These are phyloP conservation scores for Cephus cinctus DNA, from an alignment of 1,140 invertebrate species.

Conservation along the genomic window DNA sequence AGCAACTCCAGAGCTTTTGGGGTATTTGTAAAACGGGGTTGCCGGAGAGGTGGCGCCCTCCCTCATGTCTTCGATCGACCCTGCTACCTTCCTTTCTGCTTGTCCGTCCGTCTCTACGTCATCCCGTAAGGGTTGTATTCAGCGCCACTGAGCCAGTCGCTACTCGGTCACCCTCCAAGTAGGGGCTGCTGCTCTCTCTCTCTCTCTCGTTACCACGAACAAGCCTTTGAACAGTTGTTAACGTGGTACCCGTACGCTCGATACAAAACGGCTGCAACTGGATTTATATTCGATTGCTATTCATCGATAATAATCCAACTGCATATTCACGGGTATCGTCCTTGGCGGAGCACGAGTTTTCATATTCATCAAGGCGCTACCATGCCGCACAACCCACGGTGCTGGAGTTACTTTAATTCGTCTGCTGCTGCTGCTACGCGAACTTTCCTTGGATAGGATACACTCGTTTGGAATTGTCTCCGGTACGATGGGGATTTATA, in stretches of 20 bases:
- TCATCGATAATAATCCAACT: background rate
- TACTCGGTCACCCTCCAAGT: conserved; percentile 42
- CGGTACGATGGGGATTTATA: too few species aligned
- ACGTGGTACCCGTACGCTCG: background rate
- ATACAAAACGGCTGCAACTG: background rate
- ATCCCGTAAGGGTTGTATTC: conserved; percentile 31
- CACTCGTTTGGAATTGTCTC: too few species aligned
- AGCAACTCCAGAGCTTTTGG: too few species aligned
- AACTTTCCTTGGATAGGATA: too few species aligned
- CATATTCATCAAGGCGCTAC: too few species aligned
- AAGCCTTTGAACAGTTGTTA: background rate
- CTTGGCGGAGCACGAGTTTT: too few species aligned
- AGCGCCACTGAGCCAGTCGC: conserved; percentile 46
- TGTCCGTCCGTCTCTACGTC: conserved; percentile 7
- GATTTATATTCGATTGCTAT: background rate
- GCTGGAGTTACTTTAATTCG: too few species aligned
- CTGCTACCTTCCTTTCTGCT: conserved; percentile 4
- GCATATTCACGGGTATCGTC: too few species aligned
- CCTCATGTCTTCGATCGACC: conserved; percentile 41
- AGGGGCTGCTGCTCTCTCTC: background rate
- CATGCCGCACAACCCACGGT: too few species aligned
- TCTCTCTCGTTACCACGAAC: background rate
- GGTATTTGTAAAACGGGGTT: conserved; percentile 33
- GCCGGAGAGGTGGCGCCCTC: conserved; percentile 43
- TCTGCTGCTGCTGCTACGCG: too few species aligned